Base-by-base conservation (phyloP, 2,113 vertebrate genomes). In the Catagonus wagneri region DNA sequence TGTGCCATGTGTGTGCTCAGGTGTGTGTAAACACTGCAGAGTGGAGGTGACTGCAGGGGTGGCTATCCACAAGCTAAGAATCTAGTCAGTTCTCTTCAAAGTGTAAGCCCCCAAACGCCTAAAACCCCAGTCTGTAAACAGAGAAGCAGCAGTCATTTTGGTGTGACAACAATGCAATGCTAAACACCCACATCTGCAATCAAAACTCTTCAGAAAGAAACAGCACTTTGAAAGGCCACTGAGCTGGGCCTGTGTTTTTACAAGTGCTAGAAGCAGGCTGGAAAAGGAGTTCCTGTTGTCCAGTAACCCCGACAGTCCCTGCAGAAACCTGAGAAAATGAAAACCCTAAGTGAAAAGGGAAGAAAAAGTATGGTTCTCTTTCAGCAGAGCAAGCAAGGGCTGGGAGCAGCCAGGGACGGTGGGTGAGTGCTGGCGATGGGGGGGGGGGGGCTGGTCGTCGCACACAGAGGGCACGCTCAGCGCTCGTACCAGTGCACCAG, bases 401-500 rank as follows among this genome's bases (percentile, higher is more conserved):
- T 17, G 63, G 27, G 32, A 2, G 16, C 3, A 27, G 20, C 14
- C 17, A 20, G 34, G 71, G 32, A 69, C 23, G 13, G 14, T 14
- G 8, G 32, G 23, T 13, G 8, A 13, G 44, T 36, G n/a, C 20
- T 6, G 32, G 25, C 25, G 66, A 61, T 11, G 34, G 8, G 22
- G 6, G 76, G 32, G 23, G 52, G 19, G 14, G 22, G 1, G n/a
- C 54, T 44, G 8, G 44, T 4, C 44, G n/a, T 44, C 8, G 44
- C 44, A 44, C 44, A 44, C 44, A 44, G 44, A 44, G 44, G 8
- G 44, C 44, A 44, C 44, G 44, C 44, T 44, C 44, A 44, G 7
- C 75, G 90, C 95, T 98, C 98, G 0, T 98, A 99, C 99, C 99
- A 99, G 97, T 99, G 99, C 80, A 99, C 99, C 1, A 99, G 98